Base-by-base conservation (phyloP, 2,888 invertebrate genomes). In the Arctia plantaginis region DNA sequence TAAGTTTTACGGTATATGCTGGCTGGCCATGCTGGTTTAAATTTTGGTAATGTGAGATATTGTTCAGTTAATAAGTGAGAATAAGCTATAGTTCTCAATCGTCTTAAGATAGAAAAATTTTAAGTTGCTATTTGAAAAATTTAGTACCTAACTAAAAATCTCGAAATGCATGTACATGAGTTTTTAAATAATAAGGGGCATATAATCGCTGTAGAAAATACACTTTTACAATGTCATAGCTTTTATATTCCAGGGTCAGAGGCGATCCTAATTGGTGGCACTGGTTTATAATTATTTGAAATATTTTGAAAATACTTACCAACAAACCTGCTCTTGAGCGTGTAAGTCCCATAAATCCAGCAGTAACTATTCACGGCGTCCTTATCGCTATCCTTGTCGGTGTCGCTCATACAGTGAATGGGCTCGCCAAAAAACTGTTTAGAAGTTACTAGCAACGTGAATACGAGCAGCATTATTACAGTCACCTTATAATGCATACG, bases 381-480 rank as follows among this genome's bases (percentile, higher is more conserved):
- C 78, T 95, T 96, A 70, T 97, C 96, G 47, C 73, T 86, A 74
- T 92, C 90, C 68, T 95, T 93, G 27, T 93, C 93, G 67, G 92
- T 91, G 64, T 96, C 94, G 12, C 95, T 94, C 89, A 97, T 96
- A 90, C 98, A 98, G 85, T 97, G 97, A 71, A 98, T 98, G 0
- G 98, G 98, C 85, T 98, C 98, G 0, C 98, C 98, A 85, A 98
- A 98, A 93, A 98, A 98, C 90, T 98, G 98, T 86, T 98, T 97
- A 23, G 98, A 97, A 39, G 98, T 97, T 66, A 98, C 96, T 84
- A 98, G 90, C 85, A 98, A 93, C 1, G 97, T 97, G 91, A 97
- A 98, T 39, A 97, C 96, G 64, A 98, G 93, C 77, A 98, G 92
- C 87, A 98, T 96, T 70, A 97, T 96, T 69, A 97, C 97, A 0